Evolutionary conservation across 2,797 vertebrate species (phyloP), one percentile per base, ranked within the genome.

Genomic region (Rhyacichthys aspro): DNA sequence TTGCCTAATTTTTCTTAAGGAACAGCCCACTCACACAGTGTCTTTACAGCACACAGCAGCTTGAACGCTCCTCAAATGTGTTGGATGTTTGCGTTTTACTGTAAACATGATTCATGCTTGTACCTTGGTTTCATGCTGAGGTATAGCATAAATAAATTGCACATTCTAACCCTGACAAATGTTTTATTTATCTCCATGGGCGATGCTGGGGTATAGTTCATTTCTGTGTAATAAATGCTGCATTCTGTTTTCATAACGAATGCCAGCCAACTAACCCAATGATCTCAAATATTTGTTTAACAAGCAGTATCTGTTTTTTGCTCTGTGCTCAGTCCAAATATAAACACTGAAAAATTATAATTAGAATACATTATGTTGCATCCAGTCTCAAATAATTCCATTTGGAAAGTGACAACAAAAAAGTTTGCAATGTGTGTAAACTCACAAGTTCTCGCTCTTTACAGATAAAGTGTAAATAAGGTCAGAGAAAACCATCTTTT

Each of bases 1-100:
- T 70, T 57, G 48, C 70, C 61, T 87, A 73, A 86, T 83, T 80
- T 80, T 69, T 86, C 65, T 70, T 49, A 63, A 37, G 44, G 38
- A 58, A 60, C 34, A 39, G 23, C 32, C 59, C 46, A 55, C 36
- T 63, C 41, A 70, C 58, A 15, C 37, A 53, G 49, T 33, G 2
- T 55, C 43, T 42, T 38, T 64, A 41, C 11, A 18, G 32, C 45
- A 12, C 41, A 15, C 14, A 28, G 45, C 28, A 50, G 17, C 10
- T 15, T 37, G 7, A 41, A 44, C 59, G 9, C 46, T 19, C 43
- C 44, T 23, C 43, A 16, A 16, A 56, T 49, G 17, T 19, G 15
- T 17, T 62, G 36, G 19, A 53, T 28, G 42, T 54, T 36, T 59
- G 16, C 15, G 17, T 34, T 34, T 46, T 1, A 54, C 7, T 12